These are phyloP conservation scores for Esox lucius DNA, from an alignment of 2,797 vertebrate species.

Conservation along the genomic window DNA sequence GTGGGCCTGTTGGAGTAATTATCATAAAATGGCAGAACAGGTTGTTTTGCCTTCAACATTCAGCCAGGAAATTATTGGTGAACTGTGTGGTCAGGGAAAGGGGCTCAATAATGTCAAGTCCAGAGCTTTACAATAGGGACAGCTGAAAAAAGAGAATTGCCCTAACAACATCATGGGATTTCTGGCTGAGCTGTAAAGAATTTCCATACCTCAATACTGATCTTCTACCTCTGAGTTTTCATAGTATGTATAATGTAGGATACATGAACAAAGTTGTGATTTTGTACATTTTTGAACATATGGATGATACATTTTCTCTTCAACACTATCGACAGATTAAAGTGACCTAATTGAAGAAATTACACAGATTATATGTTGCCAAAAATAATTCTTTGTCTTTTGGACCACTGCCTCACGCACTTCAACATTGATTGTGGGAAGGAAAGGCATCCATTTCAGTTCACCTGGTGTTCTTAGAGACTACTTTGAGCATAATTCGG, in stretches of 20 bases:
- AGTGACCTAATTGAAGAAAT: no score
- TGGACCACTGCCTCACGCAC: not conserved
- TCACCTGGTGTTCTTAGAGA: no score
- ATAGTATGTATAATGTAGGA: not conserved
- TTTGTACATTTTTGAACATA: not conserved
- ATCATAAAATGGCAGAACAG: slow-evolving; percentile 27
- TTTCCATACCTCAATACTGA: not conserved
- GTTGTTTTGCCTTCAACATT: slow-evolving; percentile 9
- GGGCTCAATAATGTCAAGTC: slow-evolving; percentile 6
- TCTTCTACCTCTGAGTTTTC: not conserved
- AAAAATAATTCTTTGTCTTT: no score
- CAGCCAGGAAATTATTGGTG: slow-evolving; percentile 7
- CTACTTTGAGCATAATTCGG: no score
- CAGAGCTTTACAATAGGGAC: not conserved
- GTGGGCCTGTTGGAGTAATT: slow-evolving; percentile 36
- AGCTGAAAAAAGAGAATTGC: not conserved
- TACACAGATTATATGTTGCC: no score
- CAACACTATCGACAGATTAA: no score
- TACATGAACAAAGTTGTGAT: not conserved
- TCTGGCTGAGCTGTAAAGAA: not conserved
- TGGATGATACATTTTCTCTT: no score
- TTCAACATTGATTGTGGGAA: not conserved
- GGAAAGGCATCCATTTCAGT: no score
- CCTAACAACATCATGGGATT: not conserved
- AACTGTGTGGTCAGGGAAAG: slow-evolving; percentile 11